Base-by-base conservation (phyloP, 2,888 invertebrate species). In the Margaritifera margaritifera region DNA sequence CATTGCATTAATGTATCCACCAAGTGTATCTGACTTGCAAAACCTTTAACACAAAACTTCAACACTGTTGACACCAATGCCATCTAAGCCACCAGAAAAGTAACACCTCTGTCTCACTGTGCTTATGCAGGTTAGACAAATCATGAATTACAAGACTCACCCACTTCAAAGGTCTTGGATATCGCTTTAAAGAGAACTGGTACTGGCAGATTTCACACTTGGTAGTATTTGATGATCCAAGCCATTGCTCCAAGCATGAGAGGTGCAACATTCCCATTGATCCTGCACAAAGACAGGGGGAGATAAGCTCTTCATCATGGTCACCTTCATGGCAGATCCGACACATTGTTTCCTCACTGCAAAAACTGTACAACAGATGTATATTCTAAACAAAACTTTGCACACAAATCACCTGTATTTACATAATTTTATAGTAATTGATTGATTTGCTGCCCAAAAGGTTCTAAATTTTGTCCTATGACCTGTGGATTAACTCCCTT, bases 161-260 rank as follows among this genome's bases (percentile, higher is more conserved):
- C 88, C 91, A 87, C 31, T 79, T 79, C 27, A 92, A 81, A 3
- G 92, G 89, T 74, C 90, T 90, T 54, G 90, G 85, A 65, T 84
- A 92, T 51, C 94, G 92, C 80, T 92, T 91, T 0, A 94, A 93
- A 25, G 91, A 89, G 83, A 94, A 95, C 66, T 91, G 90, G 63
- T 93, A 92, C 31, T 93, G 93, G 87, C 95, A 95, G 24, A 95
- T 91, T 86, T 95, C 95, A 86, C 95, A 95, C 71, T 93, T 92
- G 52, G 94, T 94, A 1, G 94, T 93, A 85, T 94, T 94, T 2
- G 94, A 94, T 4, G 91, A 88, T 31, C 92, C 91, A 53, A 95
- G 90, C 95, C 95, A 95, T 69, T 92, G 92, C 89, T 95, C 94
- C 79, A 95, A 90, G 86, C 95, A 95, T 69, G 92, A 92, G 6